Evolutionary conservation across 2,888 invertebrate genomes (phyloP).

Genomic region (Lampropteryx suffumata): DNA sequence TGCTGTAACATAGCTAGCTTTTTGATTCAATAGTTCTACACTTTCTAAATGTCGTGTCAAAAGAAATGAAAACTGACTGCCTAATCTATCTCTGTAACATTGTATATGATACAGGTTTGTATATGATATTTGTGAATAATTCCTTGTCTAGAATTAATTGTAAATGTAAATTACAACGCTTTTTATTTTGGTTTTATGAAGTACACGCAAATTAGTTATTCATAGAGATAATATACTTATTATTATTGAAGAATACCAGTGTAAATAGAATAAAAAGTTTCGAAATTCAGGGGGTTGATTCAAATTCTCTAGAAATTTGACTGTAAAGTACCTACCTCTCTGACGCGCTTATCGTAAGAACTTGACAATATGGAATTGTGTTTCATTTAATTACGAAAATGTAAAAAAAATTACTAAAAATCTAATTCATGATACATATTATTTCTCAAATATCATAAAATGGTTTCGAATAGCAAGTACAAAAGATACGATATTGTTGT

Average conservation of each 20-base stretch:
- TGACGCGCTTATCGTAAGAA: conserved; percentile 40
- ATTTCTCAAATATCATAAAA: conserved; percentile 37
- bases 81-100: conserved; percentile 15
- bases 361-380: conserved; percentile 72
- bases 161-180: conserved; percentile 26
- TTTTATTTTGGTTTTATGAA: conserved; percentile 36
- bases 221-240: conserved; percentile 8
- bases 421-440: conserved; percentile 51
- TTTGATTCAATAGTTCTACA: conserved; percentile 1
- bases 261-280: conserved; percentile 17
- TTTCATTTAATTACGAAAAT: conserved; percentile 66
- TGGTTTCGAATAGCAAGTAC: conserved; percentile 55
- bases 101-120: conserved; percentile 14
- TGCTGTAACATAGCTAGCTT: background rate
- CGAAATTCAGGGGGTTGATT: conserved; percentile 5
- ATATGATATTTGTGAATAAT: conserved; percentile 16
- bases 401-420: conserved; percentile 58
- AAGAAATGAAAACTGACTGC: conserved; percentile 12
- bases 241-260: conserved; percentile 14
- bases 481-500: conserved; percentile 54
- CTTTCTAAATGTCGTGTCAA: conserved; percentile 14
- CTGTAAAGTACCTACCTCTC: conserved; percentile 9
- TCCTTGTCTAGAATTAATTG: conserved; percentile 19
- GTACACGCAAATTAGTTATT: conserved; percentile 35
- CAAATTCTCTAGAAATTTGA: conserved; percentile 9